Conservation (phyloP, 1,140 invertebrate species). For the Augochlora pura region DNA sequence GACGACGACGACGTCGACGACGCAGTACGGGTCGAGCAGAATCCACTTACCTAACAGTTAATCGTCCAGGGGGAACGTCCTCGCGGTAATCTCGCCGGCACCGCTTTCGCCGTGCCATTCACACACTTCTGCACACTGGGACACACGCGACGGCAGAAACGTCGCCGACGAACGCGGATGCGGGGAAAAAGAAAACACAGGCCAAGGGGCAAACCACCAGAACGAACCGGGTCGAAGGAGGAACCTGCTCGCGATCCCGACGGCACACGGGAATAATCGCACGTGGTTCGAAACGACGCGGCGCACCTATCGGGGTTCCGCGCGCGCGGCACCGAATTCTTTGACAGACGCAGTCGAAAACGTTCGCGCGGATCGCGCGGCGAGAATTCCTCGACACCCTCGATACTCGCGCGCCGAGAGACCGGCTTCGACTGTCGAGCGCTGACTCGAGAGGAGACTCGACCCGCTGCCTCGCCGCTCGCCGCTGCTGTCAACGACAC, state of each 20-base stretch:
- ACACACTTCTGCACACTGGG: slow-evolving; percentile 46
- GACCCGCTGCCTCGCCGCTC: slow-evolving; percentile 36
- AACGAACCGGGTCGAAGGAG: too few species aligned
- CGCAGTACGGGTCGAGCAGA: neutral
- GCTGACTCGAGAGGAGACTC: neutral
- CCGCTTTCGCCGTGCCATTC: slow-evolving; percentile 28
- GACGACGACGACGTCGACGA: too few species aligned
- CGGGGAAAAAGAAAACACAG: neutral
- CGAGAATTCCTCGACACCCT: slow-evolving; percentile 5
- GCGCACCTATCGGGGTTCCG: too few species aligned
- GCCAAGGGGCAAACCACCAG: neutral
- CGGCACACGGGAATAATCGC: too few species aligned
- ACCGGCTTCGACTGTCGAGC: slow-evolving; percentile 65
- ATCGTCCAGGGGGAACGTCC: slow-evolving; percentile 39
- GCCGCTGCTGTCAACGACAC: slow-evolving; percentile 59
- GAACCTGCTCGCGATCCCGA: too few species aligned
- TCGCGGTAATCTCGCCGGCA: slow-evolving; percentile 28
- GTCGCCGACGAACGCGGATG: neutral
- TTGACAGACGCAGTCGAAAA: slow-evolving; percentile 24
- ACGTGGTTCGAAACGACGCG: too few species aligned
- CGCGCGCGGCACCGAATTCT: too few species aligned
- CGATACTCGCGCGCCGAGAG: slow-evolving; percentile 62
- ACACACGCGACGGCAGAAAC: slow-evolving; percentile 32
- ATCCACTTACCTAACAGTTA: slow-evolving; percentile 31
- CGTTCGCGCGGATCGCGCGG: slow-evolving; percentile 19